Percentiles rank a stretch among this genome's conserved stretches.
phyloP scores from a whole-genome alignment of 2,888 invertebrate genomes.

The Sympetrum striolatum region DNA sequence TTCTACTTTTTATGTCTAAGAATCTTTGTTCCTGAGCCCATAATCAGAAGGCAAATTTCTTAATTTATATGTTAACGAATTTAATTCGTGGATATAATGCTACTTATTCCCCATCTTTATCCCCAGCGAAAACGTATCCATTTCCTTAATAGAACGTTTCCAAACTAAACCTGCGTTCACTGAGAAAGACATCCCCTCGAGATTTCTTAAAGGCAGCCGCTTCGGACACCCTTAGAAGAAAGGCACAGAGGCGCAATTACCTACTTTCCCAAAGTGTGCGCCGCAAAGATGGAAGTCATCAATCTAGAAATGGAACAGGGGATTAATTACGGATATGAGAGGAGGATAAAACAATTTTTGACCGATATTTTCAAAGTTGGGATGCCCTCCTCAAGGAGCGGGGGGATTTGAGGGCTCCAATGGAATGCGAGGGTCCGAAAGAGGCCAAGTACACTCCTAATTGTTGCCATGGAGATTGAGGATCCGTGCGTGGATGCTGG shows the following conservation, averaged over 20 bases:
- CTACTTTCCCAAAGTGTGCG: background rate
- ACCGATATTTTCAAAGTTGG: background rate
- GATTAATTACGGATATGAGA: background rate
- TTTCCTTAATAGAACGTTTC: background rate
- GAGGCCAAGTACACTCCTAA: background rate
- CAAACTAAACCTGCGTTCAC: background rate
- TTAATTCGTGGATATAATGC: too few relatives aligned
- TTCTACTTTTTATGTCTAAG: too few relatives aligned
- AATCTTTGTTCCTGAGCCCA: too few relatives aligned
- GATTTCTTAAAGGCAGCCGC: background rate
- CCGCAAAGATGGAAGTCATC: background rate
- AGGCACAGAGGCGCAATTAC: background rate
- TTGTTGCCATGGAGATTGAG: background rate
- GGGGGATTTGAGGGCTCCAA: background rate
- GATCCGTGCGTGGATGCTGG: background rate
- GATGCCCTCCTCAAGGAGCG: background rate
- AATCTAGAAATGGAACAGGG: background rate
- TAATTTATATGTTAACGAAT: too few relatives aligned
- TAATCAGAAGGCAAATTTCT: too few relatives aligned
- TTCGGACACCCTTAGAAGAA: background rate
- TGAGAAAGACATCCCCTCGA: background rate
- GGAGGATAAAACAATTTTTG: background rate
- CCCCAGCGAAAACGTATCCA: too few relatives aligned
- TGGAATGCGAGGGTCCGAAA: background rate
- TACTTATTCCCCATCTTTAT: too few relatives aligned